Evolutionary conservation across 2,888 invertebrate genomes (phyloP).

Genomic region (Protophormia terraenovae): DNA sequence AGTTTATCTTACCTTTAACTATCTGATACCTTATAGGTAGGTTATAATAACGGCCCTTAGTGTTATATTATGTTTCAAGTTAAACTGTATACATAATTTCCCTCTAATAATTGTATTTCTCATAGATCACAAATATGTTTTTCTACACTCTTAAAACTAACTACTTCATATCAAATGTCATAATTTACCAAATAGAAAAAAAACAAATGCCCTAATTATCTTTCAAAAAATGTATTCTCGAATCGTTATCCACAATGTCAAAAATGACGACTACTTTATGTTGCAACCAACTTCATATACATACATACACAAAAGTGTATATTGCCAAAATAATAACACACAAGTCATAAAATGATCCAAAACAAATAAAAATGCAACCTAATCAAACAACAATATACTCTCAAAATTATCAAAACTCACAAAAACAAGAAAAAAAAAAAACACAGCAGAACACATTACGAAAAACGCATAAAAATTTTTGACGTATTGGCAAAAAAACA

Average conservation of each 20-base stretch:
- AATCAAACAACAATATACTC: slow-evolving; percentile 29
- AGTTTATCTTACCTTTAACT: too few species aligned
- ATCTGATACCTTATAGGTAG: too few species aligned
- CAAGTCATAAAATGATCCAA: slow-evolving; percentile 21
- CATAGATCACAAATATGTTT: too few species aligned
- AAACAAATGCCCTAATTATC: neutral
- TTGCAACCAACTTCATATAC: slow-evolving; percentile 1
- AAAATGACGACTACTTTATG: slow-evolving; percentile 22
- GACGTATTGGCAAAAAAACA: slow-evolving; percentile 64
- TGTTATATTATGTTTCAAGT: too few species aligned
- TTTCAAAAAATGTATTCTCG: neutral
- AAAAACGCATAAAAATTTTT: slow-evolving; percentile 64
- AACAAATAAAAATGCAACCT: slow-evolving; percentile 17
- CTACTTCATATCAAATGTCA: neutral
- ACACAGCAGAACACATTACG: neutral
- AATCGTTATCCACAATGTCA: slow-evolving; percentile 5
- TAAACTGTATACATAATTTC: too few species aligned
- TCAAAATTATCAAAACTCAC: slow-evolving; percentile 24
- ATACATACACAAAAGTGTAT: too few species aligned
- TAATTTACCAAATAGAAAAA: neutral
- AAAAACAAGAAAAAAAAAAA: slow-evolving; percentile 3
- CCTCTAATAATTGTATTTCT: too few species aligned
- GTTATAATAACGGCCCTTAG: too few species aligned
- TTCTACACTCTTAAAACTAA: neutral
- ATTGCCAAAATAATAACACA: slow-evolving; percentile 5